These are phyloP conservation scores for Ptychadena robeensis DNA, from an alignment of 2,797 vertebrate species.

Conservation along the genomic window DNA sequence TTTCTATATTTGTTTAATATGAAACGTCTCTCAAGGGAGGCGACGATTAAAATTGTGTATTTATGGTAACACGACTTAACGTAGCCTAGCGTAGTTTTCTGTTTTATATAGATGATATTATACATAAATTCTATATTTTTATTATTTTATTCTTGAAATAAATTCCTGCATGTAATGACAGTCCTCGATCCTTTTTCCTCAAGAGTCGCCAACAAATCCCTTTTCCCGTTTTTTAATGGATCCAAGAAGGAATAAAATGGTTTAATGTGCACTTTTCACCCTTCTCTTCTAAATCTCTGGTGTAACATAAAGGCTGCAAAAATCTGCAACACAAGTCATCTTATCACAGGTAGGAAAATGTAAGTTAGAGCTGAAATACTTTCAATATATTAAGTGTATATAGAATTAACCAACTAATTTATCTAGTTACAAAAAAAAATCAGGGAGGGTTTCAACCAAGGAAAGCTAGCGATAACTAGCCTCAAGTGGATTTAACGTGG, in stretches of 20 bases:
- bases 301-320: neutral
- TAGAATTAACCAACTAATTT: no score
- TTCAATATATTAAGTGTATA: no score
- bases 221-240: slow-evolving; percentile 5
- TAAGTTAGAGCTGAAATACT: no score
- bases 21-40: slow-evolving; percentile 26
- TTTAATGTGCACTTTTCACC: slow-evolving; percentile 20
- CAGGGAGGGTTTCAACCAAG: no score
- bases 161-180: slow-evolving; percentile 44
- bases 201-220: slow-evolving; percentile 19
- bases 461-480: no score
- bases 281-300: slow-evolving; percentile 24
- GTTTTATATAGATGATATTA: slow-evolving; percentile 52
- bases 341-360: no score
- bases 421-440: no score
- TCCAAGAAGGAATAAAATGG: slow-evolving; percentile 25
- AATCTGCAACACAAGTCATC: no score
- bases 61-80: slow-evolving; percentile 36
- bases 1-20: slow-evolving; percentile 39
- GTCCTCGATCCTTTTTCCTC: slow-evolving; percentile 10
- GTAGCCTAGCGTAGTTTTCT: slow-evolving; percentile 40
- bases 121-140: slow-evolving; percentile 47
- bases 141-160: slow-evolving; percentile 53
- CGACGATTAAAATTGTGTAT: slow-evolving; percentile 31
- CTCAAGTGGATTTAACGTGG: no score